Evolutionary conservation across 2,888 invertebrate species (phyloP), one percentile per base, ranked within the genome.

Genomic region (Palloptera scutellata): DNA sequence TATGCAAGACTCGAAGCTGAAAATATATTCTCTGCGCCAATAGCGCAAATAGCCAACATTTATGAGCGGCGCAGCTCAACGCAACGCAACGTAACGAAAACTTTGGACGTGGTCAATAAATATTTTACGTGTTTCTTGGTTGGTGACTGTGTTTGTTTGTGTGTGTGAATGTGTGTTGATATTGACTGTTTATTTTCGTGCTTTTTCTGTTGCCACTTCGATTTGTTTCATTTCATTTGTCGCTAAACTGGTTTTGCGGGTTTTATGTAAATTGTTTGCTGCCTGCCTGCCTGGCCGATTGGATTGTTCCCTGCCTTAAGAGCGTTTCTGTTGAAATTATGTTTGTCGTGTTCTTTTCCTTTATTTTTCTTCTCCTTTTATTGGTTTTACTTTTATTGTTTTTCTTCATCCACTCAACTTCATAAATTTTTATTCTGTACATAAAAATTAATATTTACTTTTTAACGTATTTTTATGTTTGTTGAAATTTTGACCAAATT

Each of bases 261-360:
- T 81, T 81, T 80, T 78, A 81, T 81, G 80, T 81, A 80, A 81
- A 81, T 81, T 74, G 77, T 73, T 73, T 67, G 59, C 52, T 51
- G 41, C 17, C 40, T 42, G 58, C 17, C n/a, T n/a, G 64, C 58
- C 64, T 52, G 5, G 42, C 41, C 48, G 19, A 10, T 52, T 30
- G 2, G 30, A 2, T 30, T 30, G 30, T 30, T 30, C 30, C 6
- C 30, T 30, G 48, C 15, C 11, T 10, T 8, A 15, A 42, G 11
- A n/a, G 20, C 42, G 52, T 64, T 42, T 51, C 13, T 41, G 59
- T 1, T 15, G 20, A 41, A n/a, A 17, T 41, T 58, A n/a, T 11
- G 1, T 30, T 51, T 12, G 62, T 42, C 62, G 54, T 1, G n/a
- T 12, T 42, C 11, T 8, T 15, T 17, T 40, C 12, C n/a, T n/a